Conservation (phyloP, 2,888 invertebrate genomes). For the Cheilosia variabilis region DNA sequence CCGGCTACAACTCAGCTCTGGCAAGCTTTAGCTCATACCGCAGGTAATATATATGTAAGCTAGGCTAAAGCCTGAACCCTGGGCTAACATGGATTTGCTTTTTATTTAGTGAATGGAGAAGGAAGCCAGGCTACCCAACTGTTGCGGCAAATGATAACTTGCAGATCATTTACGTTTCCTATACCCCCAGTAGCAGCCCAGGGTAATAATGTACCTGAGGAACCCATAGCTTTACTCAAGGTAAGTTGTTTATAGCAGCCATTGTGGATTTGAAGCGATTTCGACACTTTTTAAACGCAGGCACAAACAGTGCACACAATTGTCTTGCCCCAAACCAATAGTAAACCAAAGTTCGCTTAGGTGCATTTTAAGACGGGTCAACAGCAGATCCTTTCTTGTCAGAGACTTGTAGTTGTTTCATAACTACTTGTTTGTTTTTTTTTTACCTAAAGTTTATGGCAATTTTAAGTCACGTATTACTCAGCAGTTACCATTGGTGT, state of each 20-base stretch:
- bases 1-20: conserved; percentile 83
- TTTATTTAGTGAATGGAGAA: conserved; percentile 83
- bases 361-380: too few species aligned
- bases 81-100: not conserved
- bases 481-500: too few species aligned
- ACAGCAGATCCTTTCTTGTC: too few species aligned
- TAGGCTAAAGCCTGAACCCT: not conserved
- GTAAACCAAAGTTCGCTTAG: too few species aligned
- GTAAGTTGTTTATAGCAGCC: conserved; percentile 76
- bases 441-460: too few species aligned
- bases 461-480: too few species aligned
- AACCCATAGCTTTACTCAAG: conserved; percentile 83
- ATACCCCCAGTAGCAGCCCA: conserved; percentile 85
- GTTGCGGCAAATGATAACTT: conserved; percentile 90
- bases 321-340: too few species aligned
- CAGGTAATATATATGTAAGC: conserved; percentile 78
- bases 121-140: conserved; percentile 90
- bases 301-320: too few species aligned
- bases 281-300: too few species aligned
- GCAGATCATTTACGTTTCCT: conserved; percentile 89
- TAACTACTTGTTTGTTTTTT: too few species aligned
- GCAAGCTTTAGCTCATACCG: conserved; percentile 83
- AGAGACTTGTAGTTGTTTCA: too few species aligned
- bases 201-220: conserved; percentile 80
- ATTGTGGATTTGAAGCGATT: too few species aligned